Evolutionary conservation across 2,797 vertebrate species (phyloP), one percentile per base, ranked within the genome.

Genomic region (Falco berigora): DNA sequence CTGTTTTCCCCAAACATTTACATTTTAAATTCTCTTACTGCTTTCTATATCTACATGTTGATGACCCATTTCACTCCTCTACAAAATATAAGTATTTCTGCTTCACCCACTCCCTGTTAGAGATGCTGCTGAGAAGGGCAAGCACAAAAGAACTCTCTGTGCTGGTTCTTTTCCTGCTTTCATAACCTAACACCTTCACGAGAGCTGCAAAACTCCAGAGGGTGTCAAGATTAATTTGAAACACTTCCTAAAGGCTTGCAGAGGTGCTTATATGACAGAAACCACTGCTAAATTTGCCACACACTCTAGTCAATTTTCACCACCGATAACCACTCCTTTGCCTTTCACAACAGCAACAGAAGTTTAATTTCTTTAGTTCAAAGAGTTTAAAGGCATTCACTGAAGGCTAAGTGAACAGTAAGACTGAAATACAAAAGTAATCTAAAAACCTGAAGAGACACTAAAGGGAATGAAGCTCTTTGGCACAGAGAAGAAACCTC

Each of bases 101-200:
- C 23, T 74, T 76, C 40, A 7, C 17, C 53, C 19, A 23, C n/a
- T 42, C 56, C 40, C 8, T 80, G 40, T 50, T 40, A 44, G 22
- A 90, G 76, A 53, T 82, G 49, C 42, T 78, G 47, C 47, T 78
- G 53, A 63, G 89, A 79, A 94, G 68, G 62, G 8, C 40, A 62
- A 90, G 55, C 36, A 58, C 30, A n/a, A 82, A 91, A 44, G 52
- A 81, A n/a, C 52, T 86, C 92, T 82, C 76, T 94, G 74, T 74
- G 72, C 38, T 68, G n/a, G 19, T 75, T 91, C 66, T 92, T 78
- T 62, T 55, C 52, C 46, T 95, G 32, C 72, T 96, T 97, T 97
- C 94, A 94, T 94, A 96, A 94, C 80, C 87, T 87, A 80, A 86
- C 95, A 71, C 94, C 90, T 96, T 92, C 50, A 71, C 16, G 21